phyloP scores from a whole-genome alignment of 1,140 invertebrate genomes.

The Pissodes strobi region DNA sequence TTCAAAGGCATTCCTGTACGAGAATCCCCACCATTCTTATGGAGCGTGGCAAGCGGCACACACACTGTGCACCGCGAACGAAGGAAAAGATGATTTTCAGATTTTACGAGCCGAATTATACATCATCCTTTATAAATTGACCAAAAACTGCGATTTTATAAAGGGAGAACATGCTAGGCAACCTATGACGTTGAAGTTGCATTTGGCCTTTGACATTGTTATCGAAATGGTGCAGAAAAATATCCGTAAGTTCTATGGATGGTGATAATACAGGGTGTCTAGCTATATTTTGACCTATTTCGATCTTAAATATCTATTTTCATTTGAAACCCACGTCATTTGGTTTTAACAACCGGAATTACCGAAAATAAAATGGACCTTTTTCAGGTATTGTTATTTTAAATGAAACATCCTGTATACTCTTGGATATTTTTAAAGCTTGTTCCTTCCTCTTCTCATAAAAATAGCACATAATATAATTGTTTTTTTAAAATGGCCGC shows the following conservation, averaged over 20 bases:
- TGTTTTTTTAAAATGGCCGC: too few species aligned
- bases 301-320: too few species aligned
- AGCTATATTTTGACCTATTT: too few species aligned
- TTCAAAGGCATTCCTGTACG: constrained; percentile 24
- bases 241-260: constrained; percentile 17
- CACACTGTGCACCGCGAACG: neutral
- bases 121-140: constrained; percentile 31
- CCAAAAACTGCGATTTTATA: constrained; percentile 18
- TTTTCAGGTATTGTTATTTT: too few species aligned
- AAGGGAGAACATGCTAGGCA: constrained; percentile 15
- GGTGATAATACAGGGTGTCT: too few species aligned
- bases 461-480: too few species aligned
- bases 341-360: too few species aligned
- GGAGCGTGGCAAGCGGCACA: constrained; percentile 15
- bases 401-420: too few species aligned
- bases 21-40: constrained; percentile 11
- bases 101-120: constrained; percentile 12
- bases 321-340: too few species aligned
- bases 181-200: constrained; percentile 25
- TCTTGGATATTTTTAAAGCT: too few species aligned
- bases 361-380: too few species aligned
- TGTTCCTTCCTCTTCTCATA: too few species aligned
- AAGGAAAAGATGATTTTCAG: constrained; percentile 1
- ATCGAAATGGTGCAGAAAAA: constrained; percentile 3
- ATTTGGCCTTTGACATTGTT: constrained; percentile 17